Percentiles rank a stretch among this genome's conserved stretches.
Evolutionary conservation across 1,140 invertebrate genomes (phyloP).

Genomic region (Leptinotarsa defecta): DNA sequence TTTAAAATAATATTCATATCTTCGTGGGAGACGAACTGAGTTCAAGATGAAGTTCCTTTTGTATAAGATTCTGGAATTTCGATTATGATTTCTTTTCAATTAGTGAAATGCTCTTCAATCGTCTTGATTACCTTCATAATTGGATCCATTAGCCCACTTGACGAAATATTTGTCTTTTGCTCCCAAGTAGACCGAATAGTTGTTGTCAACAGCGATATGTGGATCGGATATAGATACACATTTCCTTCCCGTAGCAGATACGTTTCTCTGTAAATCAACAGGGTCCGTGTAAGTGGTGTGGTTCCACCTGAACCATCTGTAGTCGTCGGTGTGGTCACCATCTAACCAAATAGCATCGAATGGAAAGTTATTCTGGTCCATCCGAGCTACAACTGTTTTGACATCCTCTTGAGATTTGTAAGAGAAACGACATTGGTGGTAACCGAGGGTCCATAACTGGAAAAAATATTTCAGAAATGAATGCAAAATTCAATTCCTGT

Average conservation of each 20-base stretch:
- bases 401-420: constrained; percentile 79
- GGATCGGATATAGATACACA: constrained; percentile 78
- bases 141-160: constrained; percentile 29
- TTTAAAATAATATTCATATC: too few species aligned
- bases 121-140: constrained; percentile 13
- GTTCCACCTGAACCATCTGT: constrained; percentile 77
- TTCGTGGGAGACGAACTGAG: too few species aligned
- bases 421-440: constrained; percentile 80
- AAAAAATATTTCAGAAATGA: constrained; percentile 52
- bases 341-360: constrained; percentile 79
- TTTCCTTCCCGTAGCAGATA: constrained; percentile 58
- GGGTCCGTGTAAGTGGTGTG: constrained; percentile 68
- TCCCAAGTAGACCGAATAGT: constrained; percentile 68
- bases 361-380: constrained; percentile 74
- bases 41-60: too few species aligned
- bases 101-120: too few species aligned
- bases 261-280: constrained; percentile 50
- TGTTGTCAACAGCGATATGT: constrained; percentile 72
- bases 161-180: constrained; percentile 82
- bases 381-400: constrained; percentile 60
- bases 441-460: constrained; percentile 63
- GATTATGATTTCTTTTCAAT: too few species aligned
- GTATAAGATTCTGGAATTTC: too few species aligned
- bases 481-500: too few species aligned
- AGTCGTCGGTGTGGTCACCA: constrained; percentile 80